Conservation (phyloP, 1,140 invertebrate species). For the Apis dorsata region DNA sequence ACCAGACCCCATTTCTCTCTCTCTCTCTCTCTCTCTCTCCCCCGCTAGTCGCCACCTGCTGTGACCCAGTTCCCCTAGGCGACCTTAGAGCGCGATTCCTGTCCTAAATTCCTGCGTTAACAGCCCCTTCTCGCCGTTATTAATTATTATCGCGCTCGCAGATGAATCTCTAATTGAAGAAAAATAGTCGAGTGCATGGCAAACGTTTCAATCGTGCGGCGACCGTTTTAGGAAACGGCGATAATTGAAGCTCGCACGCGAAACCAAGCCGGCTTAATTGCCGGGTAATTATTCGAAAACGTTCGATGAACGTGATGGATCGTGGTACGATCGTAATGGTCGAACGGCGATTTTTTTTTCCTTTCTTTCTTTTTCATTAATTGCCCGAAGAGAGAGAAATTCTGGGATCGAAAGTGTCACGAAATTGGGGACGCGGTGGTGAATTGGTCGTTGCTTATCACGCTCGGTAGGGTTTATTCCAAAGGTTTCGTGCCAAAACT, state of each 20-base stretch:
- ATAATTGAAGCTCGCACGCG: conserved; percentile 14
- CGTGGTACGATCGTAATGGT: too few species aligned
- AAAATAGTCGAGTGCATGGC: background rate
- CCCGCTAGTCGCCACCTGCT: conserved; percentile 32
- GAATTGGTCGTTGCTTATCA: conserved; percentile 12
- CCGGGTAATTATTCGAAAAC: background rate
- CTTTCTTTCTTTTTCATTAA: background rate
- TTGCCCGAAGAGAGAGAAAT: background rate
- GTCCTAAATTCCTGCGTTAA: conserved; percentile 45
- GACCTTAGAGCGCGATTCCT: conserved; percentile 26
- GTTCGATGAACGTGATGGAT: background rate
- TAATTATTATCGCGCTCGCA: conserved; percentile 29
- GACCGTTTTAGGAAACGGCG: background rate
- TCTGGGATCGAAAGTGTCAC: background rate
- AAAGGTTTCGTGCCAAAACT: conserved; percentile 28
- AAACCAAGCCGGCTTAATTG: background rate
- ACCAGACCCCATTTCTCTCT: background rate
- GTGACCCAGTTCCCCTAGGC: conserved; percentile 36
- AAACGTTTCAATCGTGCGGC: background rate
- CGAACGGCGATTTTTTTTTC: too few species aligned
- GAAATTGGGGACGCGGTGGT: background rate
- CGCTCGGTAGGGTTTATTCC: conserved; percentile 5
- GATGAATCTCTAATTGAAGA: conserved; percentile 5
- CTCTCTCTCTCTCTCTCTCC: background rate
- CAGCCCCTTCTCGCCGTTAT: conserved; percentile 6